Conservation (phyloP, 2,113 vertebrate species). For the Solea senegalensis region DNA sequence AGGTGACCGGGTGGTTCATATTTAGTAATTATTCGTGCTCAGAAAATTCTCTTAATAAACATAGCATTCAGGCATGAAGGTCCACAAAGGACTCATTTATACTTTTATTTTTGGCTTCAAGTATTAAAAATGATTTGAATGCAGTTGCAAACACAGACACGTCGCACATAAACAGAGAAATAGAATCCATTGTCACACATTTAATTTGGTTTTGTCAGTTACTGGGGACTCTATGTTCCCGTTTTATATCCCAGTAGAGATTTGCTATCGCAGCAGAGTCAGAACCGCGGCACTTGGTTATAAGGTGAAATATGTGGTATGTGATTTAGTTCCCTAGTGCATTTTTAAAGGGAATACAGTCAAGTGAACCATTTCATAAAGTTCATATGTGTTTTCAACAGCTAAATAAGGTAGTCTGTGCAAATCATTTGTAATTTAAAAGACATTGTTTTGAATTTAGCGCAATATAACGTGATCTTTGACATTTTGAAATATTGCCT, state of each 20-base stretch:
- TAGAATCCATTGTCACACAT: background rate
- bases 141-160: background rate
- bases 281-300: background rate
- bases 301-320: conserved; percentile 39
- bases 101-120: background rate
- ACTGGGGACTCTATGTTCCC: conserved; percentile 13
- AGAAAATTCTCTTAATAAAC: background rate
- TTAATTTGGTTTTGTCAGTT: conserved; percentile 28
- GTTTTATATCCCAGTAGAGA: conserved; percentile 1
- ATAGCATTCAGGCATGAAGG: conserved; percentile 17
- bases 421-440: background rate
- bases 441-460: background rate
- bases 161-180: conserved; percentile 1
- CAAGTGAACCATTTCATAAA: conserved; percentile 8
- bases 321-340: conserved; percentile 14
- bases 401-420: background rate
- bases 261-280: conserved; percentile 3
- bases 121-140: conserved; percentile 1
- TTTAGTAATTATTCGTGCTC: conserved; percentile 18
- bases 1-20: background rate
- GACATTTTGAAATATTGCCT: background rate
- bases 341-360: conserved; percentile 26
- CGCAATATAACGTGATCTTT: too few species aligned
- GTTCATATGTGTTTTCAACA: conserved; percentile 3
- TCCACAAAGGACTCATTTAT: background rate